Evolutionary conservation across 2,113 vertebrate genomes (phyloP), one percentile per base, ranked within the genome.

Genomic region (Hemibagrus wyckioides): DNA sequence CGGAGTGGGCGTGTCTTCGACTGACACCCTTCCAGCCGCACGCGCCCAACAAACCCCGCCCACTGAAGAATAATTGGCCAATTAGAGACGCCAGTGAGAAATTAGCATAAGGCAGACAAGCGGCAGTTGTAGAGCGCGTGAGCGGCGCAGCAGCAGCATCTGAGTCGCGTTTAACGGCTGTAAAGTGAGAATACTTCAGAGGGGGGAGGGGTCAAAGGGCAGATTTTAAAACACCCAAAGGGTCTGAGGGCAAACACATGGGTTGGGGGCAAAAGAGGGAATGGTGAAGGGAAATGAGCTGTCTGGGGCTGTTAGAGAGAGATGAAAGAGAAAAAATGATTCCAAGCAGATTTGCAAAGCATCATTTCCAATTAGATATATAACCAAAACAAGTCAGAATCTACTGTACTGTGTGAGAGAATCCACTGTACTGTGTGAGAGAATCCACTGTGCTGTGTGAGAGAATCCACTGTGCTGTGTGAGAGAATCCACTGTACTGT

Each of bases 341-440:
- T 91, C 90, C 48, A 61, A 86, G 79, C 87, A 92, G 93, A 94
- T 94, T 89, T 86, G 67, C 87, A 84, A 87, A 91, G 92, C n/a
- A 92, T 93, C 92, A 93, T 80, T 91, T 59, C 57, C 83, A 93
- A 93, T 92, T 89, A 89, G n/a, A n/a, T n/a, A n/a, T 87, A 57
- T 36, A 44, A 77, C 61, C 61, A 10, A 63, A 63, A 63, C 61
- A 63, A 63, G 56, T 36, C n/a, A 63, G 25, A 63, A 63, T 63
- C 25, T 63, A 25, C 59, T 36, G 30, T 17, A 36, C 36, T 6
- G 36, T 30, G n/a, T 65, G 13, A 30, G 61, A 65, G n/a, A n/a
- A n/a, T n/a, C n/a, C n/a, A n/a, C n/a, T n/a, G n/a, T n/a, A n/a
- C n/a, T n/a, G n/a, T n/a, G n/a, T n/a, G n/a, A n/a, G n/a, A n/a